Evolutionary conservation across 2,113 vertebrate genomes (phyloP).

Genomic region (Proterorhinus semilunaris): DNA sequence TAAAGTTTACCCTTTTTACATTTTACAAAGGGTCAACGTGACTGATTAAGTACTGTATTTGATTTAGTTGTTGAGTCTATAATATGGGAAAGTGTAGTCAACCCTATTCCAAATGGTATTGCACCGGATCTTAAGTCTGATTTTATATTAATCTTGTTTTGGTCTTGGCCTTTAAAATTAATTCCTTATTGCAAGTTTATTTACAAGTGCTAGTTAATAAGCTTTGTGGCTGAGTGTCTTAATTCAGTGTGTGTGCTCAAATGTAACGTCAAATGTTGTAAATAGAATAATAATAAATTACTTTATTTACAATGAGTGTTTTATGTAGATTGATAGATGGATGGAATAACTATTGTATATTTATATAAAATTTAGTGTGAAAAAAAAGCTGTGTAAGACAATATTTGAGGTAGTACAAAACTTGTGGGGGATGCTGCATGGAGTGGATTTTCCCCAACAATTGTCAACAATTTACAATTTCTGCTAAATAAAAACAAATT

Average conservation of each 20-base stretch:
- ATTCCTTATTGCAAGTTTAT: background rate
- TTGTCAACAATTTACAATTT: background rate
- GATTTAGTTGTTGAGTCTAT: too few relatives aligned
- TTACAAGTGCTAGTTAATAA: background rate
- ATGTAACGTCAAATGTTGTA: background rate
- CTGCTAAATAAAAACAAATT: background rate
- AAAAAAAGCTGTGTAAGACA: too few relatives aligned
- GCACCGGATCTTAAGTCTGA: background rate
- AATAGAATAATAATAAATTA: background rate
- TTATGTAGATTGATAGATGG: too few relatives aligned
- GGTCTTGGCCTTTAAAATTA: background rate
- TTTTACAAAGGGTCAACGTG: background rate
- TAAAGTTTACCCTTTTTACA: background rate
- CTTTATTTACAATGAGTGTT: too few relatives aligned
- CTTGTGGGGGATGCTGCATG: background rate
- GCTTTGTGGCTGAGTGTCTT: background rate
- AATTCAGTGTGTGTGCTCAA: background rate
- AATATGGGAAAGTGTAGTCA: too few relatives aligned
- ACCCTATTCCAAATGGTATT: too few relatives aligned
- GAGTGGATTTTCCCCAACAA: background rate
- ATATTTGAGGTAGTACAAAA: too few relatives aligned
- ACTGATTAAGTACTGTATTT: too few relatives aligned
- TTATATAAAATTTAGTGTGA: too few relatives aligned
- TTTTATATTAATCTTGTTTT: background rate
- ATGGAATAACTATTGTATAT: too few relatives aligned